Evolutionary conservation across 2,113 vertebrate genomes (phyloP), one percentile per base, ranked within the genome.

Genomic region (Scalopus aquaticus): DNA sequence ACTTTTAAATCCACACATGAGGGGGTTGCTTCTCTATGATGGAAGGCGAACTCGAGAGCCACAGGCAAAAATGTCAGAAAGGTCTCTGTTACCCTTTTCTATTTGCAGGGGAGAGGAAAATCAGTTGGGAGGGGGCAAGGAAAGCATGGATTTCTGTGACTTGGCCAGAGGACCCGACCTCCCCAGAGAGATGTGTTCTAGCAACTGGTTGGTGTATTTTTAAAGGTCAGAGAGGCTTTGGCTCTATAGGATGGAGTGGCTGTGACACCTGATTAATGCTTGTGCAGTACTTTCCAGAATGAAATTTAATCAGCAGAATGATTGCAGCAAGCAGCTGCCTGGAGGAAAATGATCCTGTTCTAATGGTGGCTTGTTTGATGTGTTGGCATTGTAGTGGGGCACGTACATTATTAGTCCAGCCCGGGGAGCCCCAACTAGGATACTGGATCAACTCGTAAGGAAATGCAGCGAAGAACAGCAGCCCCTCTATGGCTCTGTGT

Each of bases 231-330:
- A 90, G 93, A 97, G 87, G 95, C 93, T 97, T 96, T 96, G 95
- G 95, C 95, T 94, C 96, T 97, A 97, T 97, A 97, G 96, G 95
- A 93, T 97, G 94, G 93, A 95, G 93, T 95, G 92, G 87, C 96
- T 95, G 83, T 96, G 93, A 96, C 96, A 95, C 96, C 95, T 97
- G 96, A 97, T 97, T 96, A 97, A 97, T 97, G 97, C 96, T 93
- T 97, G 83, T 96, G 90, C 87, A 96, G 93, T 95, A 88, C 79
- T 96, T 97, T 97, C 96, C 97, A 97, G 97, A 97, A 97, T 93
- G 96, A 97, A 97, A 97, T 97, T 97, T 96, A 97, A 97, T 96
- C 95, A 97, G 96, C 95, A 97, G 95, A 97, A 96, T 97, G 96
- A 97, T 96, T 97, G 96, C 96, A 96, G 95, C 95, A 97, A 97